These are phyloP conservation scores for Cerastis leucographa DNA, from an alignment of 2,888 invertebrate species.

Conservation along the genomic window DNA sequence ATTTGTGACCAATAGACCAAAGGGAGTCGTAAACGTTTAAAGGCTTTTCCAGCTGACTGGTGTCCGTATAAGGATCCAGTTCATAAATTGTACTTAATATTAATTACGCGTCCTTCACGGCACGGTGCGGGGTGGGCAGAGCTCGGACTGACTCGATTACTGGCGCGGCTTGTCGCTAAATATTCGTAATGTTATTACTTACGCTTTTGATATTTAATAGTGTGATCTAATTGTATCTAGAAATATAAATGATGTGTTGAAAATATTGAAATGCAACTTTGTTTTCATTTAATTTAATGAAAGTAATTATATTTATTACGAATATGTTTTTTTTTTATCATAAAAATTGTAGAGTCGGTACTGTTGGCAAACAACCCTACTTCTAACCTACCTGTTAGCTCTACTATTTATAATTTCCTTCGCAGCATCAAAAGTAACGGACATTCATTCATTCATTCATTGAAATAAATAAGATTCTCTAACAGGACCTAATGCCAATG, in stretches of 20 bases:
- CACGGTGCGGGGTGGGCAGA: constrained; percentile 32
- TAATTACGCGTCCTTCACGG: constrained; percentile 38
- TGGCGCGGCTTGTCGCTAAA: constrained; percentile 30
- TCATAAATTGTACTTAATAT: constrained; percentile 49
- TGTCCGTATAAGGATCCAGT: constrained; percentile 23
- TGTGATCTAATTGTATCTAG: background rate
- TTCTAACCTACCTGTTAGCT: background rate
- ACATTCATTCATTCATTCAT: no score
- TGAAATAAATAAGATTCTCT: constrained; percentile 6
- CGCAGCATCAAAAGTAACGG: constrained; percentile 13
- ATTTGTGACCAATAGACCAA: background rate
- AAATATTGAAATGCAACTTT: background rate
- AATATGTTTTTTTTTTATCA: background rate
- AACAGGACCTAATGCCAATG: background rate
- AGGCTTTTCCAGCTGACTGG: constrained; percentile 9
- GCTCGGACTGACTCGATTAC: constrained; percentile 51
- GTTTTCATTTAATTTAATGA: background rate
- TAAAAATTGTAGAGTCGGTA: background rate
- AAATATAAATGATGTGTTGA: constrained; percentile 20
- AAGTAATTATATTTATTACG: background rate
- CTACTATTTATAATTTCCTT: constrained; percentile 1
- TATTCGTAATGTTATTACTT: constrained; percentile 46
- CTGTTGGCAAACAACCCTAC: no score
- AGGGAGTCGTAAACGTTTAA: background rate
- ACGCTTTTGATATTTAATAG: constrained; percentile 10